A percentile compares a stretch with the other conserved stretches of the same genome.
Evolutionary conservation across 1,140 invertebrate genomes (phyloP).

Genomic region (Mamestra configurata): DNA sequence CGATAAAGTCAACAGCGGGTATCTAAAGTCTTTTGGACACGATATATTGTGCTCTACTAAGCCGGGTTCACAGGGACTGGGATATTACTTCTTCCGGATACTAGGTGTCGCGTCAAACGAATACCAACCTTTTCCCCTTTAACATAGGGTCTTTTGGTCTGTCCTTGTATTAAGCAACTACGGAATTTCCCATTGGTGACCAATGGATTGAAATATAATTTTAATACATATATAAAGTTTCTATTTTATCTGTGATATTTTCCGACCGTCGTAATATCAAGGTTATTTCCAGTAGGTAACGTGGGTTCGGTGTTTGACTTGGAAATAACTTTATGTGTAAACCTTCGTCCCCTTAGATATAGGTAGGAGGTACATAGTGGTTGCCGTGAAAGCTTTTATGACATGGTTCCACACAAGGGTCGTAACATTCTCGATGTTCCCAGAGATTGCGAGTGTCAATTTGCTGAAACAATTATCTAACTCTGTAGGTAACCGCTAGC

Average conservation of each 20-base stretch:
- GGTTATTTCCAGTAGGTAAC: constrained; percentile 37
- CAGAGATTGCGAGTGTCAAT: constrained; percentile 34
- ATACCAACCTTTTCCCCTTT: constrained; percentile 13
- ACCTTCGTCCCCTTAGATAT: background rate
- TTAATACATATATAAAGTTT: constrained; percentile 40
- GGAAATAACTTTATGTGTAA: constrained; percentile 33
- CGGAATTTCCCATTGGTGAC: constrained; percentile 38
- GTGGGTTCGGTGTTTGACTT: constrained; percentile 38
- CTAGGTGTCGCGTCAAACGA: constrained; percentile 37
- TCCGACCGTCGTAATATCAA: constrained; percentile 24
- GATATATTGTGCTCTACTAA: constrained; percentile 52
- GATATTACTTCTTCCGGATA: constrained; percentile 28
- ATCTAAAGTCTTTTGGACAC: constrained; percentile 48
- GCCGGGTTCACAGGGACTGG: constrained; percentile 33
- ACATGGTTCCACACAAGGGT: constrained; percentile 31
- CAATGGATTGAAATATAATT: constrained; percentile 48
- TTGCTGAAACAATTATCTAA: constrained; percentile 38
- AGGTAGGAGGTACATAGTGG: background rate
- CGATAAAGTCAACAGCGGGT: constrained; percentile 47
- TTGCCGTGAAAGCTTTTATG: constrained; percentile 37
- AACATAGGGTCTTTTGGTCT: background rate
- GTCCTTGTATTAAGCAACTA: constrained; percentile 19
- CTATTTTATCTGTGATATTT: constrained; percentile 41
- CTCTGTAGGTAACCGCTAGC: background rate
- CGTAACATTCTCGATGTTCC: constrained; percentile 13